phyloP scores from a whole-genome alignment of 2,797 vertebrate species.

The Gadopsis marmoratus region DNA sequence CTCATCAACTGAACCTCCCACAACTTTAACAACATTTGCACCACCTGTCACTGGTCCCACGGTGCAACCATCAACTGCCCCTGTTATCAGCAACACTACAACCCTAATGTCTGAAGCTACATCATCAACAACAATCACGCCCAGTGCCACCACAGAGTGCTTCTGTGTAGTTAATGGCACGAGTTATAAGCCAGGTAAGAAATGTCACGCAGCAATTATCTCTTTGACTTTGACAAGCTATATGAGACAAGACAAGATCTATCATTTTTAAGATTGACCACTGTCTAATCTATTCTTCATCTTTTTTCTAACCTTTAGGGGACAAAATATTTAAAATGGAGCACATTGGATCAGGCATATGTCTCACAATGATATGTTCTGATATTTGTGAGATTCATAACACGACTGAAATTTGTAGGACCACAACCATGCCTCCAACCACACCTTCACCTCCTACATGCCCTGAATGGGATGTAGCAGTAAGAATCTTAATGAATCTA shows the following conservation, averaged over 20 bases:
- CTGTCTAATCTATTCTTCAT: not conserved
- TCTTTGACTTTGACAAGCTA: not conserved
- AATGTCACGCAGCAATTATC: not conserved
- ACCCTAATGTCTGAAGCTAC: not conserved
- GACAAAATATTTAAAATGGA: constrained; percentile 57
- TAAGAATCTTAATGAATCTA: constrained; percentile 59
- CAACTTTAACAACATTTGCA: not conserved
- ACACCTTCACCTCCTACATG: constrained; percentile 44
- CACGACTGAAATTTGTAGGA: constrained; percentile 42
- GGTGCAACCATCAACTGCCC: not conserved
- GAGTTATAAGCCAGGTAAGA: constrained; percentile 74
- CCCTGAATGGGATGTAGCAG: constrained; percentile 76
- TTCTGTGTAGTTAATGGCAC: constrained; percentile 72
- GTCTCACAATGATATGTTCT: constrained; percentile 80
- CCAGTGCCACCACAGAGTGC: constrained; percentile 38
- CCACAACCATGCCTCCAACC: constrained; percentile 5
- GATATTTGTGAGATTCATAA: constrained; percentile 75
- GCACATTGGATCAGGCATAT: constrained; percentile 74
- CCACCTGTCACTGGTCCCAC: not conserved
- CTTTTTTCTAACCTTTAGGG: constrained; percentile 49
- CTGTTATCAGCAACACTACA: not conserved
- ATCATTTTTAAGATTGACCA: not conserved
- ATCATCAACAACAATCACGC: not conserved
- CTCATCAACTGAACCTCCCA: not conserved
- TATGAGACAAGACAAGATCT: not conserved